Base-by-base conservation (phyloP, 1,140 invertebrate genomes). In the Sitophilus oryzae region DNA sequence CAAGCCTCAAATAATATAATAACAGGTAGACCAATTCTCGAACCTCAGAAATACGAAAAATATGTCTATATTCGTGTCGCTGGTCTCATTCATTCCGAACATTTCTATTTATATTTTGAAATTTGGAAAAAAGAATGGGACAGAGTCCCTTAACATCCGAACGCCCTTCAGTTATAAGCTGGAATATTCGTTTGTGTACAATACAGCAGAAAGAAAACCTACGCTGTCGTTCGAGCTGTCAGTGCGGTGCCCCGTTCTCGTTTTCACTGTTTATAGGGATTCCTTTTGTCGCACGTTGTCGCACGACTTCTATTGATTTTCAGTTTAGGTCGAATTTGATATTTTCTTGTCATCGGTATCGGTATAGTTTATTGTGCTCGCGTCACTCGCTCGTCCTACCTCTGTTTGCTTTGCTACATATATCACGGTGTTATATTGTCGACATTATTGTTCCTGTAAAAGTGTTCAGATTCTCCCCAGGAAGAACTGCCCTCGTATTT, bases 191-290 rank as follows among this genome's bases (percentile, higher is more conserved):
- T 30, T 30, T 30, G 25, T 30, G 11, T 30, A 30, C 25, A 30
- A 30, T 6, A 11, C 25, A 11, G n/a, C n/a, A 5, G 25, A 30
- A 30, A 30, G 25, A 30, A 30, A 30, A 30, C 25, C 25, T 30
- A 30, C 11, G 11, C 25, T n/a, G n/a, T n/a, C n/a, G 5, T 30
- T 3, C 4, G 23, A 14, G 11, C 14, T 15, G 20, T 3, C 44
- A 18, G 15, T 34, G 30, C 9, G 34, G 34, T 45, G 11, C 21
- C 14, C 19, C 46, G 25, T 48, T 22, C 23, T 46, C 19, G 18
- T 46, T 46, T 46, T 15, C 46, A 48, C 25, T 14, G 10, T 30
- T 30, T 30, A 35, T 20, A 30, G 14, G 46, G 46, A 15, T 48
- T 48, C 46, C 22, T 6, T 44, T 48, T 48, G 11, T 35, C 14